Conservation (phyloP, 2,797 vertebrate genomes). For the Phataginus tricuspis region DNA sequence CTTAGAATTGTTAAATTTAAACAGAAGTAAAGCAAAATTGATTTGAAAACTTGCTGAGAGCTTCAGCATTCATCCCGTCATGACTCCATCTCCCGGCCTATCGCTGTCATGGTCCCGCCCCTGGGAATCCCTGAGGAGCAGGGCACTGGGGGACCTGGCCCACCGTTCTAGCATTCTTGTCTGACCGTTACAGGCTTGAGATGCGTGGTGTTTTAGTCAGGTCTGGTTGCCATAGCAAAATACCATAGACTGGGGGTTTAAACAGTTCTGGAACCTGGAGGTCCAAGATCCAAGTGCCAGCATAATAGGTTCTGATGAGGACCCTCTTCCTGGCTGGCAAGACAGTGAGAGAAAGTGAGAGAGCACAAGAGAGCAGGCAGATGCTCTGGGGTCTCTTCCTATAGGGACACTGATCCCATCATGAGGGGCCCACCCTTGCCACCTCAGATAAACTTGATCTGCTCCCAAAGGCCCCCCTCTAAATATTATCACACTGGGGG, state of each 20-base stretch:
- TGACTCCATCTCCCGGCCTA: not conserved
- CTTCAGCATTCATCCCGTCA: not conserved
- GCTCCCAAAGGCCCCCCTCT: not conserved
- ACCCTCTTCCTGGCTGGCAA: not conserved
- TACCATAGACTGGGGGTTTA: not conserved
- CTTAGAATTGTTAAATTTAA: conserved; percentile 28
- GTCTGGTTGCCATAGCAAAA: not conserved
- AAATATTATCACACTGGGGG: too few relatives aligned
- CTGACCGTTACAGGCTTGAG: not conserved
- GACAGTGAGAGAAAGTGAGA: not conserved
- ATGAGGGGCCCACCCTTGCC: not conserved
- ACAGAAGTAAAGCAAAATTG: conserved; percentile 46
- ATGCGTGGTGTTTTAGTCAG: not conserved
- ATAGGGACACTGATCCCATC: not conserved
- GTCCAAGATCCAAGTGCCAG: not conserved
- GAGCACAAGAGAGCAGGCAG: not conserved
- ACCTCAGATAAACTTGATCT: not conserved
- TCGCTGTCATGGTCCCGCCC: not conserved
- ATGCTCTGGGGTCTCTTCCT: not conserved
- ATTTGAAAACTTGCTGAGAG: conserved; percentile 49
- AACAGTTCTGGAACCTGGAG: not conserved
- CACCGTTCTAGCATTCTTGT: not conserved
- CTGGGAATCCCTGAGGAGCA: not conserved
- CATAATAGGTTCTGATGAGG: not conserved
- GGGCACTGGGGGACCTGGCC: not conserved